phyloP scores from a whole-genome alignment of 2,113 vertebrate species.

The Anthoscopus minutus region DNA sequence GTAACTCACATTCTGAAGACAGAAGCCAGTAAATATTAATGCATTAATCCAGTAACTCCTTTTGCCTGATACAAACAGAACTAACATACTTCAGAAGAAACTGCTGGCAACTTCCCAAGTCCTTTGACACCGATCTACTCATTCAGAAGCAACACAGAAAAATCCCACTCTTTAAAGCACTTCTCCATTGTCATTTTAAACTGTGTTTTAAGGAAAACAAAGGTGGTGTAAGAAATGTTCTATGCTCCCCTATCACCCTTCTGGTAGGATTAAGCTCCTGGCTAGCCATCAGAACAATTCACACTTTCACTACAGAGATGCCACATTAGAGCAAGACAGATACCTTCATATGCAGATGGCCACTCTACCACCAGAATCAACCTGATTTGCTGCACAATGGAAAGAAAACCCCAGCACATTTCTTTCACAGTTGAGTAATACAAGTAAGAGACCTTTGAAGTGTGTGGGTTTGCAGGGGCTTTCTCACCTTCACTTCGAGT shows the following conservation, averaged over 20 bases:
- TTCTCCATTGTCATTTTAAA: constrained; percentile 17
- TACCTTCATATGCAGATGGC: constrained; percentile 14
- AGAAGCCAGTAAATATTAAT: background rate
- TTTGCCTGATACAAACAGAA: background rate
- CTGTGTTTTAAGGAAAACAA: background rate
- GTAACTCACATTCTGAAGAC: background rate
- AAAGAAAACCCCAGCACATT: background rate
- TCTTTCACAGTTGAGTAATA: background rate
- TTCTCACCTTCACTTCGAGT: background rate
- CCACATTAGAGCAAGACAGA: background rate
- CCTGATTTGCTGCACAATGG: constrained; percentile 8
- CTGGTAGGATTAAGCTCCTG: constrained; percentile 3
- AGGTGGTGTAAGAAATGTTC: background rate
- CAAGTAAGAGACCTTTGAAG: background rate
- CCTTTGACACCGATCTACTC: background rate
- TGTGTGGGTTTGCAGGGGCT: background rate
- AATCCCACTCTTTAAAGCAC: background rate
- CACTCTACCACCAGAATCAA: background rate
- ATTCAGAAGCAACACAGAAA: background rate
- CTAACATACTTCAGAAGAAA: background rate
- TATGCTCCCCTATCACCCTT: background rate
- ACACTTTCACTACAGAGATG: constrained; percentile 30
- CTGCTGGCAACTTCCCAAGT: background rate
- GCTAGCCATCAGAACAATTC: background rate
- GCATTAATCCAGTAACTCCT: background rate